A percentile compares a stretch with the other conserved stretches of the same genome.
These are phyloP conservation scores for Rhopalosiphum padi DNA, from an alignment of 1,140 invertebrate species.

Conservation along the genomic window DNA sequence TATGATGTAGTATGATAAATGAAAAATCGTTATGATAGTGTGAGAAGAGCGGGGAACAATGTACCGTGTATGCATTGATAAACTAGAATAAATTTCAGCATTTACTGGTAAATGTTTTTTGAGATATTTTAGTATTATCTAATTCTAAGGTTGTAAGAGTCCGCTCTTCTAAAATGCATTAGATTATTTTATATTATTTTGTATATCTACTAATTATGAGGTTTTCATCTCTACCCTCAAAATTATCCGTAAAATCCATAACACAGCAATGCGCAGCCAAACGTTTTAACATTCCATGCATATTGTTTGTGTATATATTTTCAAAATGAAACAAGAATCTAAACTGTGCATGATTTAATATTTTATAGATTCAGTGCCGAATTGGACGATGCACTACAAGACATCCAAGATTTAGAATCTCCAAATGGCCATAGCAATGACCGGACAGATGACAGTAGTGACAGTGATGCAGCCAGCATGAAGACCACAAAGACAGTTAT, in stretches of 20 bases:
- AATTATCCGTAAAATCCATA: not conserved
- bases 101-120: not conserved
- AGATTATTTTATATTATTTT: not conserved
- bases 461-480: constrained; percentile 51
- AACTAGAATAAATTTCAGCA: not conserved
- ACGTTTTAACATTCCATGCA: not conserved
- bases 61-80: not conserved
- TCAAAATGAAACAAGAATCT: not conserved
- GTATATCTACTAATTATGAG: not conserved
- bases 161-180: not conserved
- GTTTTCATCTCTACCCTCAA: not conserved
- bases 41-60: not conserved
- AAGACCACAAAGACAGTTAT: constrained; percentile 50
- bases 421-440: constrained; percentile 61
- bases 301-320: not conserved
- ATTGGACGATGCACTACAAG: constrained; percentile 65
- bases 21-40: not conserved
- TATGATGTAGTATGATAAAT: not conserved
- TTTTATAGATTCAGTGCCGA: constrained; percentile 64
- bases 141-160: not conserved
- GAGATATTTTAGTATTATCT: not conserved
- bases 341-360: constrained; percentile 47
- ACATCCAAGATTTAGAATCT: constrained; percentile 66
- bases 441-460: constrained; percentile 54
- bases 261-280: not conserved